phyloP scores from a whole-genome alignment of 2,797 vertebrate species.

The Natrix natrix region DNA sequence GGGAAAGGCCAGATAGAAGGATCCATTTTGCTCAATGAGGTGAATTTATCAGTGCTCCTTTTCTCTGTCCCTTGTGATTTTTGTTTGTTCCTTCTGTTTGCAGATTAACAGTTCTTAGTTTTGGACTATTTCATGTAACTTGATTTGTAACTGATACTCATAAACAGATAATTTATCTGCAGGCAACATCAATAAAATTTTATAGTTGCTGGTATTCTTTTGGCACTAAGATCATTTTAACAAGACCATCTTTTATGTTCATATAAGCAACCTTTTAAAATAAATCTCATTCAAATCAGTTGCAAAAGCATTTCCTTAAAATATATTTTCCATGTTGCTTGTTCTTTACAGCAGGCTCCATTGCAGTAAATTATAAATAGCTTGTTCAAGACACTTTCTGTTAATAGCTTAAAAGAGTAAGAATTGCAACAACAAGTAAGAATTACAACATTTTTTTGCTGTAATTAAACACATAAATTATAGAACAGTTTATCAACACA shows the following conservation, averaged over 20 bases:
- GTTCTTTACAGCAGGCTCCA: conserved; percentile 36
- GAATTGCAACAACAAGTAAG: conserved; percentile 60
- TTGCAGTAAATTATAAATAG: conserved; percentile 31
- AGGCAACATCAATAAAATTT: background rate
- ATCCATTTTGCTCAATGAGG: background rate
- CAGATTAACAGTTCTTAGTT: background rate
- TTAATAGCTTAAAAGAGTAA: conserved; percentile 48
- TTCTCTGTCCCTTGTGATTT: background rate
- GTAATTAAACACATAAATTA: conserved; percentile 67
- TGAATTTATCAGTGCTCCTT: background rate
- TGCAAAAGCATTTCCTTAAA: background rate
- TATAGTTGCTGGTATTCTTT: background rate
- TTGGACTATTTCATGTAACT: background rate
- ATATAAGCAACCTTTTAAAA: background rate
- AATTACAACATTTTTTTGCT: conserved; percentile 40
- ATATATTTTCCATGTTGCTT: conserved; percentile 7
- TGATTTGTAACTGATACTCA: background rate
- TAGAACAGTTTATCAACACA: conserved; percentile 42
- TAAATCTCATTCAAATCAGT: background rate
- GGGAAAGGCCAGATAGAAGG: background rate
- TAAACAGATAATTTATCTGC: background rate
- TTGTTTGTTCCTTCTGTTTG: background rate
- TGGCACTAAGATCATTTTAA: background rate
- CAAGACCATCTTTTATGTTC: background rate
- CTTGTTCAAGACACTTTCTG: conserved; percentile 31